phyloP scores from a whole-genome alignment of 2,888 invertebrate genomes.

The Lamellibrachia columna region DNA sequence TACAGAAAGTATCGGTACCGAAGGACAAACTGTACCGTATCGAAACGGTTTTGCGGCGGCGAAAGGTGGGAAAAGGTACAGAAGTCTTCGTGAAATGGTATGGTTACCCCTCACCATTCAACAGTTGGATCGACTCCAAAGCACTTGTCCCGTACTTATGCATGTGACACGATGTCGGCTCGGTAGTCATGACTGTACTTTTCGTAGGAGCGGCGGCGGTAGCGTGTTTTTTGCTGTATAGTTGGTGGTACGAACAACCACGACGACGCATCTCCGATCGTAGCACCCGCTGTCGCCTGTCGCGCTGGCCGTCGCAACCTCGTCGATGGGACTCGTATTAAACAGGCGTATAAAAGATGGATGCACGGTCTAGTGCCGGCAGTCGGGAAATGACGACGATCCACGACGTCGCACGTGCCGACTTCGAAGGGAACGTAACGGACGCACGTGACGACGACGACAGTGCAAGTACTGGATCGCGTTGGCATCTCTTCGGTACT shows the following conservation, averaged over 20 bases:
- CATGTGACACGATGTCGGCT: background rate
- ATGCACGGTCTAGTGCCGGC: background rate
- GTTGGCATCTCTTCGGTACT: background rate
- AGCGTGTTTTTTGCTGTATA: too few relatives aligned
- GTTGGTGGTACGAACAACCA: too few relatives aligned
- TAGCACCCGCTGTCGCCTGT: too few relatives aligned
- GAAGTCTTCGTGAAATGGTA: constrained; percentile 32
- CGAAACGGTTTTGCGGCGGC: constrained; percentile 26
- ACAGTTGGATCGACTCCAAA: background rate
- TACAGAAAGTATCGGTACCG: constrained; percentile 19
- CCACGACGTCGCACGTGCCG: background rate
- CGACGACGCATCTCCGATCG: too few relatives aligned
- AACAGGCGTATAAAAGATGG: background rate
- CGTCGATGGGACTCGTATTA: background rate
- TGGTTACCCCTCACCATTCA: constrained; percentile 27
- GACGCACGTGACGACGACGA: constrained; percentile 7
- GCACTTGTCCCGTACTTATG: background rate
- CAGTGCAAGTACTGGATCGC: background rate
- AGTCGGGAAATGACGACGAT: background rate
- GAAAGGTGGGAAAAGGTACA: constrained; percentile 29
- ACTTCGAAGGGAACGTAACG: constrained; percentile 17
- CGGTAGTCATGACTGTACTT: too few relatives aligned
- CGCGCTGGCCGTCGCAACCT: too few relatives aligned
- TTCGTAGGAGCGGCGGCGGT: too few relatives aligned
- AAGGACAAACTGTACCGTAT: background rate